Conservation (phyloP, 92 coral and sea anemone species). For the Desmophyllum pertusum region DNA sequence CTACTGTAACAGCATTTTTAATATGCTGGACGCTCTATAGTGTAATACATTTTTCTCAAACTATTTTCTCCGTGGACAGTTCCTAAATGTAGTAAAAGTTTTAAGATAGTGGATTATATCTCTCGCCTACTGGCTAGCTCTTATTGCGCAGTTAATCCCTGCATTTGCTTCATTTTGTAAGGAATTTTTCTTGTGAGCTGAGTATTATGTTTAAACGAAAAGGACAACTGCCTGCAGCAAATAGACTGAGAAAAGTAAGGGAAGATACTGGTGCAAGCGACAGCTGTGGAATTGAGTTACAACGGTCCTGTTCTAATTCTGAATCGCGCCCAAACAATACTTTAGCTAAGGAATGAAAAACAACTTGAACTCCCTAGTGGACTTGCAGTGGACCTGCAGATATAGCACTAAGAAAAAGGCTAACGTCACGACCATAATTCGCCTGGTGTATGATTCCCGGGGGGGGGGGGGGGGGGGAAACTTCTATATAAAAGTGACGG, state of each 20-base stretch:
- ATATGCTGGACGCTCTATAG: constrained; percentile 8
- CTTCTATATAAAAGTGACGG: no score
- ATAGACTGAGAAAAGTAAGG: not conserved
- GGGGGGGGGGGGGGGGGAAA: no score
- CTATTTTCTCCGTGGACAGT: not conserved
- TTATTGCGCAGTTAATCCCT: constrained; percentile 20
- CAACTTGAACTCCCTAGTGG: no score
- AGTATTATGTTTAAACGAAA: not conserved
- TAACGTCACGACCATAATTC: no score
- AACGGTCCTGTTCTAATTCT: not conserved
- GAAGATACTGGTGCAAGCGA: not conserved
- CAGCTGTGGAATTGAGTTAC: not conserved
- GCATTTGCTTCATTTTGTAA: constrained; percentile 15
- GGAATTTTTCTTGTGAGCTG: constrained; percentile 23
- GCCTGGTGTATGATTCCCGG: no score
- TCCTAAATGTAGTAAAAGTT: constrained; percentile 4
- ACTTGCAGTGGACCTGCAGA: no score
- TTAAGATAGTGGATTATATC: not conserved
- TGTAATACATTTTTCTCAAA: not conserved
- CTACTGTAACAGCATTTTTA: constrained; percentile 11
- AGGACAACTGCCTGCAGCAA: not conserved
- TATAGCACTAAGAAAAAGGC: no score
- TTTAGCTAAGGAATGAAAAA: no score
- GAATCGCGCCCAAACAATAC: no score
- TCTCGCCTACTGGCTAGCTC: not conserved